Percentiles rank a stretch among this genome's conserved stretches.
These are phyloP conservation scores for Nasonovia ribisnigri DNA, from an alignment of 2,888 invertebrate genomes.

Conservation along the genomic window DNA sequence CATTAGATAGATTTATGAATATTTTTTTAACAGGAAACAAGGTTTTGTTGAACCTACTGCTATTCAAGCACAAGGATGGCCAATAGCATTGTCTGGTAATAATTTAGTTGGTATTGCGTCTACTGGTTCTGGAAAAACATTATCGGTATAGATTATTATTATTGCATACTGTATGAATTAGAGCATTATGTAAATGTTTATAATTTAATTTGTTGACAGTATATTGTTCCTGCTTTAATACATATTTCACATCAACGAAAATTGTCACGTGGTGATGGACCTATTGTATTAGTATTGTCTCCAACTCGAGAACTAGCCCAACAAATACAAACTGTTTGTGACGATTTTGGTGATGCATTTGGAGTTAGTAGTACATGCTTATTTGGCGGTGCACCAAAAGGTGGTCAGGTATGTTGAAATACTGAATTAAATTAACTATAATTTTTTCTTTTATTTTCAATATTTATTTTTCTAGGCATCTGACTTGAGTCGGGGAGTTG, in stretches of 20 bases:
- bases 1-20: constrained; percentile 32
- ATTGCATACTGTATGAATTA: background rate
- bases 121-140: constrained; percentile 92
- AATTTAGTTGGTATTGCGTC: constrained; percentile 97
- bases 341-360: constrained; percentile 90
- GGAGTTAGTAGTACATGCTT: constrained; percentile 92
- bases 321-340: constrained; percentile 93
- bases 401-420: constrained; percentile 78
- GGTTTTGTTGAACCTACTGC: constrained; percentile 92
- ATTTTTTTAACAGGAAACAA: constrained; percentile 74
- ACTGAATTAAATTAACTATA: background rate
- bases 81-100: constrained; percentile 90
- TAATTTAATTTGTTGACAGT: constrained; percentile 70
- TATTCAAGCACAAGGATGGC: constrained; percentile 98
- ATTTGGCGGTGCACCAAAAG: constrained; percentile 98
- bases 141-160: constrained; percentile 73
- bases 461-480: constrained; percentile 66
- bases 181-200: background rate
- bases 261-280: constrained; percentile 89
- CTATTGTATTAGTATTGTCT: constrained; percentile 90
- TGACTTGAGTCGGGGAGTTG: constrained; percentile 84
- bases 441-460: constrained; percentile 32
- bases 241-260: constrained; percentile 94
- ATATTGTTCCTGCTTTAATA: constrained; percentile 92
- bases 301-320: constrained; percentile 91